Evolutionary conservation across 92 coral and sea anemone species (phyloP).

Genomic region (Siderastrea radians): DNA sequence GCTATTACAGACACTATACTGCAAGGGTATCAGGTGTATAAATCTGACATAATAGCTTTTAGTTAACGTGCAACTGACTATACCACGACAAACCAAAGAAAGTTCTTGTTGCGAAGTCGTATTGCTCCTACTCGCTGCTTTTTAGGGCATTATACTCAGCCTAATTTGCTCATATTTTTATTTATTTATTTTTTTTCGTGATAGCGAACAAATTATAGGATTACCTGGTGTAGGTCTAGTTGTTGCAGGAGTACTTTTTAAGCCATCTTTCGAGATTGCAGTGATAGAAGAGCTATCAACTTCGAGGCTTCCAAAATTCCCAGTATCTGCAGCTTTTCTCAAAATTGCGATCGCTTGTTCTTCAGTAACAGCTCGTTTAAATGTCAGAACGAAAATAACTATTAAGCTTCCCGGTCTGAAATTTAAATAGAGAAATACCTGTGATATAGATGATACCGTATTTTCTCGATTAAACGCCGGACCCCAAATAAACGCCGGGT

Average conservation of each 20-base stretch:
- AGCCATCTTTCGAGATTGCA: background rate
- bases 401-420: slow-evolving; percentile 3
- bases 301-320: background rate
- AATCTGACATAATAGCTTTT: too few species aligned
- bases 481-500: too few species aligned
- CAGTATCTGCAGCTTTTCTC: background rate
- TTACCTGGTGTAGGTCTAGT: background rate
- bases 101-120: too few species aligned
- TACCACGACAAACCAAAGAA: too few species aligned
- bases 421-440: background rate
- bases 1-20: too few species aligned
- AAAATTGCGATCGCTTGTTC: background rate
- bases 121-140: too few species aligned
- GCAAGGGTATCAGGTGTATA: too few species aligned
- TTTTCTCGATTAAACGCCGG: too few species aligned
- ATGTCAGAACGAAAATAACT: background rate
- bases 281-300: background rate
- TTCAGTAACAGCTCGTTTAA: background rate
- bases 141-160: too few species aligned
- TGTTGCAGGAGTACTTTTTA: background rate
- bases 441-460: background rate
- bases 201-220: background rate
- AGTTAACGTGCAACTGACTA: too few species aligned
- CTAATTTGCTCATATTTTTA: too few species aligned
- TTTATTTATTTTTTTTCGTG: too few species aligned